Evolutionary conservation across 2,113 vertebrate species (phyloP), one percentile per base, ranked within the genome.

Genomic region (Heloderma charlesbogerti): DNA sequence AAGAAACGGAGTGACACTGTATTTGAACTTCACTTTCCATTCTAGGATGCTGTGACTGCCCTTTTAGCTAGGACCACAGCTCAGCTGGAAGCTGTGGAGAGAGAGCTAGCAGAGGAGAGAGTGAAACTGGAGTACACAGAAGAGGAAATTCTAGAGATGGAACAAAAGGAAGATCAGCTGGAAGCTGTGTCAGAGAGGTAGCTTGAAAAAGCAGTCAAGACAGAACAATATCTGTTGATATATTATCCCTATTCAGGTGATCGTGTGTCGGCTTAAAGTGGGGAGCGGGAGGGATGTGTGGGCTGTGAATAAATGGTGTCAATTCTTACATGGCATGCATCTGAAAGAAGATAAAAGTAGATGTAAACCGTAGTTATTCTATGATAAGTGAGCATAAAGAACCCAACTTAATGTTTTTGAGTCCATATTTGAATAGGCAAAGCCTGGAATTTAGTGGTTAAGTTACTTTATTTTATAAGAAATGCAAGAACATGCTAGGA

Each of bases 101-200:
- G 97, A 87, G 98, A 98, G 91, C 84, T 98, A 86, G 98, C 98
- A 27, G 97, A 97, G 94, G 98, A 98, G 89, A 96, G 94, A 8
- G 97, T 97, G 71, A 98, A 97, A 94, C 91, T 98, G 93, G 98
- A 98, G 90, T 97, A 97, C 92, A 97, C 97, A 0, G 97, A 98
- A 93, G 98, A 99, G 75, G 98, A 97, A 93, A 97, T 97, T 63
- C 92, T 98, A 57, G 97, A 98, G 91, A 96, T 98, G 93, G 98
- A 98, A 88, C 97, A 96, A 92, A 98, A 98, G 95, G 98, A 99
- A 66, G 98, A 99, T 93, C 98, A 97, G 25, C 96, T 96, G 0
- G 98, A 99, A 96, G 98, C 95, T 0, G 75, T 96, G 31, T 98
- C 98, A 3, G 99, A 99, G 94, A 98, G 99, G 99, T 99, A 93